Evolutionary conservation across 1,140 invertebrate species (phyloP).

Genomic region (Lutraria rhynchaena): DNA sequence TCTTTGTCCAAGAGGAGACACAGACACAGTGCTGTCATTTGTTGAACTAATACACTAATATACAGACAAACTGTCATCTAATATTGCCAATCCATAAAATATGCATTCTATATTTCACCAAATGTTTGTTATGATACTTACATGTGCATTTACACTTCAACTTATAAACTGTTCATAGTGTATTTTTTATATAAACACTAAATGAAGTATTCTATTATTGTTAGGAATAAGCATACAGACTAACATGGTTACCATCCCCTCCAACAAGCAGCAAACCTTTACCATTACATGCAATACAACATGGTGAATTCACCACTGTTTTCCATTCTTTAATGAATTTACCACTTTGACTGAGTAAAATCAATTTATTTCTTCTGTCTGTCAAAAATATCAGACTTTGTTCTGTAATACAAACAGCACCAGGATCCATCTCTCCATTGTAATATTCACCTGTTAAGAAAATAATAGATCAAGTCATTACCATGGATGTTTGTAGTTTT

Average conservation of each 20-base stretch:
- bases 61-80: too few species aligned
- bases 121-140: too few species aligned
- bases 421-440: neutral
- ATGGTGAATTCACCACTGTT: conserved; percentile 1
- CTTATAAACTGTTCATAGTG: too few species aligned
- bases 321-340: conserved; percentile 21
- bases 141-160: too few species aligned
- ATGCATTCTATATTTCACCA: too few species aligned
- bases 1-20: too few species aligned
- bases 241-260: conserved; percentile 4
- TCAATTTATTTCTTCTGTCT: conserved; percentile 13
- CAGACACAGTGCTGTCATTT: too few species aligned
- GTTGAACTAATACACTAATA: too few species aligned
- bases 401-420: conserved; percentile 24
- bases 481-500: too few species aligned
- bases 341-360: neutral
- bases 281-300: conserved; percentile 1
- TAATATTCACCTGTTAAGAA: conserved; percentile 19
- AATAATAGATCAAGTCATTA: too few species aligned
- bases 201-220: neutral
- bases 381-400: conserved; percentile 28
- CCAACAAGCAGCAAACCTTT: conserved; percentile 10
- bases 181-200: too few species aligned
- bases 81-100: too few species aligned
- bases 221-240: conserved; percentile 15